Evolutionary conservation across 2,888 invertebrate species (phyloP).

Genomic region (Agrochola lychnidis): DNA sequence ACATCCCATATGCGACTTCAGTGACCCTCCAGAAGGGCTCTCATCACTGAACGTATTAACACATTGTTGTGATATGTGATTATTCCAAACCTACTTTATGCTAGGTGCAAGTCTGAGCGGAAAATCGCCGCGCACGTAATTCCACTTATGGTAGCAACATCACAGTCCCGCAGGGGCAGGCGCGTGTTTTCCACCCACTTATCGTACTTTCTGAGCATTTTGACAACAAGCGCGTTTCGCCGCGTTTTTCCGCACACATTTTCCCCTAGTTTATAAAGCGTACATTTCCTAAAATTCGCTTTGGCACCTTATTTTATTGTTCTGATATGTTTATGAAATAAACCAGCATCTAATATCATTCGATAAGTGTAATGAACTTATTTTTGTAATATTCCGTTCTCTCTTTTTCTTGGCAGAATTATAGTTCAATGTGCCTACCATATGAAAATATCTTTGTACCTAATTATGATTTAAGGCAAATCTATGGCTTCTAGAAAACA

Average conservation of each 20-base stretch:
- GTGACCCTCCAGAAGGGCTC: too few species aligned
- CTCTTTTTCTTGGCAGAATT: background rate
- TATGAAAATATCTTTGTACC: background rate
- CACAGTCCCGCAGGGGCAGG: background rate
- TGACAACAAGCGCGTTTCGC: background rate
- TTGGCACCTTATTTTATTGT: conserved; percentile 54
- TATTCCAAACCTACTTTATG: conserved; percentile 53
- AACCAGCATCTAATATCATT: conserved; percentile 6
- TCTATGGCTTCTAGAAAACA: background rate
- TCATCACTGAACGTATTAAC: background rate
- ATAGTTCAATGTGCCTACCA: background rate
- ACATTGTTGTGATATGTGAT: conserved; percentile 60
- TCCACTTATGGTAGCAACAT: background rate
- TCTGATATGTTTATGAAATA: conserved; percentile 29
- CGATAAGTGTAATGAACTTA: background rate
- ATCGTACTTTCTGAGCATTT: background rate
- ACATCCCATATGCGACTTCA: too few species aligned
- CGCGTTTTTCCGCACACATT: conserved; percentile 2
- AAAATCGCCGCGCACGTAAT: too few species aligned
- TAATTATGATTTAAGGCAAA: background rate
- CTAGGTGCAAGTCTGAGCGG: background rate
- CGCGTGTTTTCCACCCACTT: background rate
- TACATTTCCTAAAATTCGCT: conserved; percentile 9
- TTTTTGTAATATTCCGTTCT: background rate
- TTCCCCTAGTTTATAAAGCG: background rate